Percentiles rank a stretch among this genome's conserved stretches.
These are phyloP conservation scores for Coleophora flavipennella DNA, from an alignment of 2,888 invertebrate species.

Conservation along the genomic window DNA sequence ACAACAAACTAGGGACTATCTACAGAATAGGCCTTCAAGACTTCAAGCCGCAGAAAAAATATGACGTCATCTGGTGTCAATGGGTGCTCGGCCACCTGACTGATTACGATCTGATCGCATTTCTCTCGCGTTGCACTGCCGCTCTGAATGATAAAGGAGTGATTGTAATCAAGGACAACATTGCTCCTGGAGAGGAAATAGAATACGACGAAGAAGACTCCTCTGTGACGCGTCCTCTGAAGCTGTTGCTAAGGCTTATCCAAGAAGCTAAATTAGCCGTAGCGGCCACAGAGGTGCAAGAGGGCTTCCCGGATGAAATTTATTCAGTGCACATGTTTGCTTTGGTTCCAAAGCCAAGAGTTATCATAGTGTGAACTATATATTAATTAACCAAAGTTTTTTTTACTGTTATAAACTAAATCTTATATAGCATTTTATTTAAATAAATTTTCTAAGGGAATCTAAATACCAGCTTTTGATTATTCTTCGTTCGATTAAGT, in stretches of 20 bases:
- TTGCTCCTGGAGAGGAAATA: constrained; percentile 75
- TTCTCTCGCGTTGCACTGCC: constrained; percentile 76
- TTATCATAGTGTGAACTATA: constrained; percentile 4
- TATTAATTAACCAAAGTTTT: constrained; percentile 19
- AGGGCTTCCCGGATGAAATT: constrained; percentile 88
- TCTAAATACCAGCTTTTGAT: too few relatives aligned
- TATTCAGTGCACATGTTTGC: constrained; percentile 93
- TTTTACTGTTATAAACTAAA: constrained; percentile 28
- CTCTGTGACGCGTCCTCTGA: constrained; percentile 87
- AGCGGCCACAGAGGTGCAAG: constrained; percentile 78
- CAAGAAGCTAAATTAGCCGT: constrained; percentile 79
- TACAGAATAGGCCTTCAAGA: constrained; percentile 85
- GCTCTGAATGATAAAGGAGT: constrained; percentile 37
- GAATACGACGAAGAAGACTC: constrained; percentile 89
- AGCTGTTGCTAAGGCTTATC: constrained; percentile 76
- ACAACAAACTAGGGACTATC: constrained; percentile 75
- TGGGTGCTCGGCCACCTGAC: constrained; percentile 95
- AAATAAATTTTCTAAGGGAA: too few relatives aligned
- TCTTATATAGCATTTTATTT: too few relatives aligned
- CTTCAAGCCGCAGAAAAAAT: constrained; percentile 83
- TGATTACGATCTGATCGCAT: constrained; percentile 85
- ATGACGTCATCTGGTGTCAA: constrained; percentile 97
- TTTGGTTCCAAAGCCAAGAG: constrained; percentile 57
- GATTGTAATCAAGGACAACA: constrained; percentile 77
- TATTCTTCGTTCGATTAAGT: too few relatives aligned